Evolutionary conservation across 2,888 invertebrate species (phyloP), one percentile per base, ranked within the genome.

Genomic region (Stictocephala bisonia): DNA sequence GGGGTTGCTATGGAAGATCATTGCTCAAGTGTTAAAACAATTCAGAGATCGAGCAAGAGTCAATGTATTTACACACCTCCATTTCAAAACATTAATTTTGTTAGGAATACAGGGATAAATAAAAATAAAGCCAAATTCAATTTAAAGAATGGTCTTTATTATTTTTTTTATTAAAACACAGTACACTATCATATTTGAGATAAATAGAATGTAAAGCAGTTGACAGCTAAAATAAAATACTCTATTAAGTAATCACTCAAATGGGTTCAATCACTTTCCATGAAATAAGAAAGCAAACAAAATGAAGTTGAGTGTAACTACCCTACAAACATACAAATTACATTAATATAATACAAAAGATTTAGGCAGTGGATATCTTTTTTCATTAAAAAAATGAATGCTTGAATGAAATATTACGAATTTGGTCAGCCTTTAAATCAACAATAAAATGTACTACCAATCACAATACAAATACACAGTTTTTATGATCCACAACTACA

Each of bases 381-480:
- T 44, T 44, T n/a, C 4, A 44, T n/a, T n/a, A 9, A 44, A n/a
- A 15, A 44, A 44, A n/a, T 44, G 15, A 9, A n/a, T 44, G 7
- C 7, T 44, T 44, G 15, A 44, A 44, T 9, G 15, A 9, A 44
- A 44, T 44, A n/a, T 9, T n/a, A 6, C 44, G 9, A n/a, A 44
- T n/a, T 15, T 9, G 4, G 9, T 44, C 15, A n/a, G 15, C 44
- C 15, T 15, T 44, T 4, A n/a, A 44, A 44, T n/a, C 7, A 44
- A 44, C 15, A 60, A 29, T 35, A 18, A 60, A 60, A 24, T 41
- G 40, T 41, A 64, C 44, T 60, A 40, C 64, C 44, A 64, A 44
- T 44, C 64, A 64, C 64, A 64, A 60, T 64, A 64, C 64, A 64
- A 64, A 64, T 64, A 64, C 64, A 64, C 64, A 64, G 41, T 44